Evolutionary conservation across 1,140 invertebrate genomes (phyloP).

Genomic region (Periplaneta americana): DNA sequence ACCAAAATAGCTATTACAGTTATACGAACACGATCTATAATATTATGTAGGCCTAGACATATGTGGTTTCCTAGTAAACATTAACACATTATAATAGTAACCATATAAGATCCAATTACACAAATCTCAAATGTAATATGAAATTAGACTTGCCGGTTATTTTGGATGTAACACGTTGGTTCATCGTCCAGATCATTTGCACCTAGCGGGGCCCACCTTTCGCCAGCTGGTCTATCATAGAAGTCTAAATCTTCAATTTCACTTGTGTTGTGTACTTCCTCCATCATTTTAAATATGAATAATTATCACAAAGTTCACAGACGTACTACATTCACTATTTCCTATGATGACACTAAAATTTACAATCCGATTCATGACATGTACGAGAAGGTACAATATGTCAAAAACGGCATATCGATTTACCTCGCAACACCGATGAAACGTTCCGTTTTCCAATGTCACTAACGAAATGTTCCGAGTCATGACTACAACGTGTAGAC

Average conservation of each 20-base stretch:
- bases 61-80: too few relatives aligned
- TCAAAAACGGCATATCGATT: neutral
- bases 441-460: neutral
- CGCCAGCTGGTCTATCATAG: slow-evolving; percentile 44
- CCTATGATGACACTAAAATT: neutral
- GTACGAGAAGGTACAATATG: neutral
- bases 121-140: too few relatives aligned
- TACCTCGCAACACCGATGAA: neutral
- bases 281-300: neutral
- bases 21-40: too few relatives aligned
- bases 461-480: neutral
- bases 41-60: too few relatives aligned
- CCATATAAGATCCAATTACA: too few relatives aligned
- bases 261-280: neutral
- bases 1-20: too few relatives aligned
- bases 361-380: neutral
- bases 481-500: too few relatives aligned
- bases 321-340: neutral
- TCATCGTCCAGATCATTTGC: slow-evolving; percentile 51
- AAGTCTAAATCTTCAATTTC: slow-evolving; percentile 17
- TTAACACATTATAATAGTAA: too few relatives aligned
- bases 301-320: neutral
- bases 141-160: neutral
- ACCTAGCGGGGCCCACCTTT: slow-evolving; percentile 74
- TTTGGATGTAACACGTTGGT: neutral